A percentile compares a stretch with the other conserved stretches of the same genome.
These are phyloP conservation scores for Pseudochirops cupreus DNA, from an alignment of 2,797 vertebrate species.

Conservation along the genomic window DNA sequence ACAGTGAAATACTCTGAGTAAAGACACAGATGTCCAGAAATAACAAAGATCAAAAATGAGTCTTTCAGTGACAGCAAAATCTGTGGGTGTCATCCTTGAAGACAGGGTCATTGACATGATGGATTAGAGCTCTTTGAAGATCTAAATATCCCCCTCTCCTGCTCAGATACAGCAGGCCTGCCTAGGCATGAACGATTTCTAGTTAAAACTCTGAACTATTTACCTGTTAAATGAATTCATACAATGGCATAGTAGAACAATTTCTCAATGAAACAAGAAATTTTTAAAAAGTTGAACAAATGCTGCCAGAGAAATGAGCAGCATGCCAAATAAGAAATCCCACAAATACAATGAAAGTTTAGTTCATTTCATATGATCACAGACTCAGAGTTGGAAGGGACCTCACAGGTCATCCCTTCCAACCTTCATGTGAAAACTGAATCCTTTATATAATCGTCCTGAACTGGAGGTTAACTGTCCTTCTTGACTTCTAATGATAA, in stretches of 20 bases:
- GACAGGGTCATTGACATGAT: conserved; percentile 19
- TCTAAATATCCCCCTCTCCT: background rate
- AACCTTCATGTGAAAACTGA: background rate
- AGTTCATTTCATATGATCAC: background rate
- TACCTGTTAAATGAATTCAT: conserved; percentile 49
- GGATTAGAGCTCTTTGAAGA: conserved; percentile 11
- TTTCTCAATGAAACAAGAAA: conserved; percentile 48
- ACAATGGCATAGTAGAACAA: background rate
- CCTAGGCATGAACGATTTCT: background rate
- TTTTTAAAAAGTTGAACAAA: conserved; percentile 1
- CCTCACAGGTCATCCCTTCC: background rate
- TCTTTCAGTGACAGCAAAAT: conserved; percentile 16
- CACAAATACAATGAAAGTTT: background rate
- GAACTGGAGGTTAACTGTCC: background rate
- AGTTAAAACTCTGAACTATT: background rate
- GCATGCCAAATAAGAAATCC: background rate
- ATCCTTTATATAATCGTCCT: background rate
- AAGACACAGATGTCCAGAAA: conserved; percentile 23
- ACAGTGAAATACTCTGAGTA: background rate
- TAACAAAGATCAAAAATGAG: background rate
- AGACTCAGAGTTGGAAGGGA: background rate
- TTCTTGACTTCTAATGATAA: background rate
- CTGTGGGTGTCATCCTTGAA: conserved; percentile 1
- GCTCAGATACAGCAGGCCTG: background rate
- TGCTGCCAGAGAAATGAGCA: background rate